A percentile compares a stretch with the other conserved stretches of the same genome.
phyloP scores from a whole-genome alignment of 2,888 invertebrate species.

The Xestia xanthographa region DNA sequence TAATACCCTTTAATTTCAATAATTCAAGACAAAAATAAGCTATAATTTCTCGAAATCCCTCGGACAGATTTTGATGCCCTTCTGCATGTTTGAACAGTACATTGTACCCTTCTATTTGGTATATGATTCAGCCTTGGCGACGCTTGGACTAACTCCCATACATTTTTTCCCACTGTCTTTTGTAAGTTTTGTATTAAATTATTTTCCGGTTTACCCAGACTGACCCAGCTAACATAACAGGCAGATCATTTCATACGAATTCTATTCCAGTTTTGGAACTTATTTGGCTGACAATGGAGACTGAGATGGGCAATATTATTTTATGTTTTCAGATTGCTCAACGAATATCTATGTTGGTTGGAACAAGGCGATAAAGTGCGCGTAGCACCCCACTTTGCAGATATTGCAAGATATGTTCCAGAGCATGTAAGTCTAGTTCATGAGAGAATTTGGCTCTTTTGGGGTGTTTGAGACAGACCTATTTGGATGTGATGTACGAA shows the following conservation, averaged over 20 bases:
- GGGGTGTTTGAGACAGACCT: no score
- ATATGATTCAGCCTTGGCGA: no score
- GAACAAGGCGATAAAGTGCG: conserved; percentile 80
- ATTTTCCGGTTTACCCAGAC: background rate
- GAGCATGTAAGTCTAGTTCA: conserved; percentile 73
- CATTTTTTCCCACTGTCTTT: no score
- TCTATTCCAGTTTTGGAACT: background rate
- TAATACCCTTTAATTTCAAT: no score
- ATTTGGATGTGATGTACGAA: no score
- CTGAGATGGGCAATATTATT: background rate
- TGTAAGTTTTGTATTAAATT: no score
- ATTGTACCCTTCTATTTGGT: no score
- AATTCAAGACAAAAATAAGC: no score
- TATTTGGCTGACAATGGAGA: background rate
- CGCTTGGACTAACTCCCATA: no score
- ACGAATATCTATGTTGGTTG: conserved; percentile 79
- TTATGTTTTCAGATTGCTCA: conserved; percentile 71
- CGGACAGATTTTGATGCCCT: no score
- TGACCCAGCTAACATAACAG: background rate
- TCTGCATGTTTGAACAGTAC: no score
- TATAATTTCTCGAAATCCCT: no score
- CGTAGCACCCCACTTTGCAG: conserved; percentile 77
- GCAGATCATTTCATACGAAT: conserved; percentile 1
- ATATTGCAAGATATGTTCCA: conserved; percentile 78
- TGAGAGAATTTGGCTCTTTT: background rate